These are phyloP conservation scores for Chloebia gouldiae DNA, from an alignment of 2,113 vertebrate species.

Conservation along the genomic window DNA sequence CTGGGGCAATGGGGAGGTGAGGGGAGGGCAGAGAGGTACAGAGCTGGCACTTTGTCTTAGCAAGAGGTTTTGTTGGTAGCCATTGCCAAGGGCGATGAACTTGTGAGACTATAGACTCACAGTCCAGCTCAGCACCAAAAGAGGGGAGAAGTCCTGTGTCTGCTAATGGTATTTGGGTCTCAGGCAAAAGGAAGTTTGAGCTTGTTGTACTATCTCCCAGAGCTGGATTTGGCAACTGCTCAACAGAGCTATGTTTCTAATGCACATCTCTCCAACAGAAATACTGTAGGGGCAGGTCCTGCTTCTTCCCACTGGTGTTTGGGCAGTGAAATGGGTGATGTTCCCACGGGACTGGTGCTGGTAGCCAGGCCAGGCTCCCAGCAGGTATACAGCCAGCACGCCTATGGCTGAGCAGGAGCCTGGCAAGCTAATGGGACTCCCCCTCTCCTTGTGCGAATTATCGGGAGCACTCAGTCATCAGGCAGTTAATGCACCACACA, in stretches of 20 bases:
- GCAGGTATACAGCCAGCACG: accelerated
- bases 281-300: neutral
- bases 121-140: neutral
- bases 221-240: neutral
- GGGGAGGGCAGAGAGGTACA: neutral
- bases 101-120: neutral
- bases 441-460: neutral
- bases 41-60: neutral
- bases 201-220: neutral
- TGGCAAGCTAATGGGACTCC: neutral
- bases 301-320: neutral
- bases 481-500: neutral
- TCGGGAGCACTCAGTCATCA: neutral
- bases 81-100: neutral
- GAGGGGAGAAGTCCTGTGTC: neutral
- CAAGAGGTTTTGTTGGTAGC: neutral
- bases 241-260: neutral
- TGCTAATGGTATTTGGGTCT: neutral
- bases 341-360: neutral
- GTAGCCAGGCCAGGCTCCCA: neutral
- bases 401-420: neutral
- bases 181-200: neutral
- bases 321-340: neutral
- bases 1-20: neutral
- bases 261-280: neutral